A percentile compares a stretch with the other conserved stretches of the same genome.
These are phyloP conservation scores for Ornithoptera priamus DNA, from an alignment of 2,888 invertebrate species.

Conservation along the genomic window DNA sequence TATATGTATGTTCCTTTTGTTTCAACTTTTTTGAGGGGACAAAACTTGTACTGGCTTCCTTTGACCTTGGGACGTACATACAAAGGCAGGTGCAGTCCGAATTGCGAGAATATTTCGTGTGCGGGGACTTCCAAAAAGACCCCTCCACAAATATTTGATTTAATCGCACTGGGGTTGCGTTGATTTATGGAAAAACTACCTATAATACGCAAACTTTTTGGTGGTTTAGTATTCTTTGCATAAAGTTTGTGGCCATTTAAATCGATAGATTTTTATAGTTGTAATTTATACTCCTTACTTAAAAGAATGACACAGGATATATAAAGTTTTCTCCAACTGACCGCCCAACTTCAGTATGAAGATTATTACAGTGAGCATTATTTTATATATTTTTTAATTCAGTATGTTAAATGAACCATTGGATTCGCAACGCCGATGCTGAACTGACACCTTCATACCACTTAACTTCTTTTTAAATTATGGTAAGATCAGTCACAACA, in stretches of 20 bases:
- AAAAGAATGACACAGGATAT: no score
- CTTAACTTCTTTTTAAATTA: no score
- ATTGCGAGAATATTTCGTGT: conserved; percentile 19
- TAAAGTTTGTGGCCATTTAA: background rate
- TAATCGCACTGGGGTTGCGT: conserved; percentile 10
- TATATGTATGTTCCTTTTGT: conserved; percentile 13
- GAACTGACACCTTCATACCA: no score
- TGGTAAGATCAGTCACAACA: no score
- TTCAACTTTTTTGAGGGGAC: conserved; percentile 27
- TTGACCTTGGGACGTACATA: conserved; percentile 22
- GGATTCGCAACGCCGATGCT: no score
- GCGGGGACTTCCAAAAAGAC: conserved; percentile 14
- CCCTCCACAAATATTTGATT: conserved; percentile 15
- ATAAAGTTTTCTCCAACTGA: no score
- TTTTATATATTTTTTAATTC: no score
- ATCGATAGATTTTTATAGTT: background rate
- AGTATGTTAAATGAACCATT: no score
- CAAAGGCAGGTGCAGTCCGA: conserved; percentile 24
- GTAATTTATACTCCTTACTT: no score
- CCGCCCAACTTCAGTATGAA: no score
- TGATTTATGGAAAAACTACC: conserved; percentile 15
- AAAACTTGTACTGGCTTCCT: conserved; percentile 23
- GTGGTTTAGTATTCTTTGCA: background rate
- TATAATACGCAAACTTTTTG: background rate
- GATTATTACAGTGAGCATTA: no score